Conservation (phyloP, 2,797 vertebrate species). For the Chelonia mydas region DNA sequence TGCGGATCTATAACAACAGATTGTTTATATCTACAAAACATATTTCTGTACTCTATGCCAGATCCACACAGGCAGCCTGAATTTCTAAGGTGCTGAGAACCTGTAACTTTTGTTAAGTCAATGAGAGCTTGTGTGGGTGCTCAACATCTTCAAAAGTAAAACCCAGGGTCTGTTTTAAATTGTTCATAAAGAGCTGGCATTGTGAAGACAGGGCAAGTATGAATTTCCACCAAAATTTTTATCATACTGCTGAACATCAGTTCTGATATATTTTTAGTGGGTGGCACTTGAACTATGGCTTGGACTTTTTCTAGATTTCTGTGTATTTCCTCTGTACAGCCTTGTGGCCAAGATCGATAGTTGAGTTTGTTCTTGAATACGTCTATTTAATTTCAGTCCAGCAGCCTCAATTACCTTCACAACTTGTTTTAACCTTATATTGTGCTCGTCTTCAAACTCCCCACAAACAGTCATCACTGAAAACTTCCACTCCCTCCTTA, state of each 20-base stretch:
- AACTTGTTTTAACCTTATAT: neutral
- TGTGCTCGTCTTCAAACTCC: neutral
- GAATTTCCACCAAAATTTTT: neutral
- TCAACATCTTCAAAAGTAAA: neutral
- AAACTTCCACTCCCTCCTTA: neutral
- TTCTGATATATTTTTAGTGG: neutral
- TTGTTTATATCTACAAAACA: no score
- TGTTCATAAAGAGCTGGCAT: neutral
- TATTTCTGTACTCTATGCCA: neutral
- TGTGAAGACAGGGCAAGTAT: neutral
- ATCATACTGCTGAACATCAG: neutral
- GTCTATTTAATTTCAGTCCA: constrained; percentile 16
- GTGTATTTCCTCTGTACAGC: neutral
- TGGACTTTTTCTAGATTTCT: constrained; percentile 35
- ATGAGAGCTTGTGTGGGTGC: neutral
- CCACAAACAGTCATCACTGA: neutral
- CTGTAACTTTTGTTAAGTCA: neutral
- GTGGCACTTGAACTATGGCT: constrained; percentile 13
- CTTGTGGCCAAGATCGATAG: neutral
- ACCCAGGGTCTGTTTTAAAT: neutral
- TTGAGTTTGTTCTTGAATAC: neutral
- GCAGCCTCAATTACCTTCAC: neutral
- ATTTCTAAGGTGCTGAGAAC: constrained; percentile 3
- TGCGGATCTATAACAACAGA: neutral
- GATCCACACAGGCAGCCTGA: neutral